Base-by-base conservation (phyloP, 2,888 invertebrate genomes). In the Thymelicus lineola region DNA sequence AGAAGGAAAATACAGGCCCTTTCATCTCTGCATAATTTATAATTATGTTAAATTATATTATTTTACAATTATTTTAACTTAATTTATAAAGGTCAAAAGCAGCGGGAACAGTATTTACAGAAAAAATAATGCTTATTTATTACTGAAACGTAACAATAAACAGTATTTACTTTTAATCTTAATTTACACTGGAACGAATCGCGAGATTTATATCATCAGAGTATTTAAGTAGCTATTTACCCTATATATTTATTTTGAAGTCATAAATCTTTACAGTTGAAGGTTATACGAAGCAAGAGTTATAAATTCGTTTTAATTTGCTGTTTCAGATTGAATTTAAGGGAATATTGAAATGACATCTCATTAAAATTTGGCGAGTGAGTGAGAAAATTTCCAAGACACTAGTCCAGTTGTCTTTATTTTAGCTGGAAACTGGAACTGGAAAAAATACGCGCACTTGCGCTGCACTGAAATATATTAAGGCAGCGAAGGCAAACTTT, bases 311-410 rank as follows among this genome's bases (percentile, higher is more conserved):
- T 58, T 48, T 35, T 64, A 69, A 69, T 28, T 69, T 63, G 45
- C 46, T 50, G 58, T 36, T 50, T 58, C 38, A 58, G 38, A 57
- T 48, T 10, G 58, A 68, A 62, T 68, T 57, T 63, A 57, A 63
- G 58, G 42, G 50, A 64, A 50, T 69, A 69, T 59, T 42, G 28
- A 57, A 38, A 59, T 35, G 63, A 64, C 64, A 53, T 59, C 42
- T 48, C 59, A 64, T 70, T 70, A 65, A 70, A 70, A 65, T 70
- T 70, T 65, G 59, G 70, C 63, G 58, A 64, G 69, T 59, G 59
- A 69, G 55, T 64, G 50, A 50, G 64, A 48, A 70, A 70, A 59
- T 70, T 70, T 70, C 59, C 63, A 70, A 70, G 63, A 70, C 58
- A 63, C 62, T 63, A 57, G 64, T 53, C 64, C 59, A 64, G 64